A percentile compares a stretch with the other conserved stretches of the same genome.
Conservation (phyloP, 2,888 invertebrate genomes). For the Troides helena region DNA sequence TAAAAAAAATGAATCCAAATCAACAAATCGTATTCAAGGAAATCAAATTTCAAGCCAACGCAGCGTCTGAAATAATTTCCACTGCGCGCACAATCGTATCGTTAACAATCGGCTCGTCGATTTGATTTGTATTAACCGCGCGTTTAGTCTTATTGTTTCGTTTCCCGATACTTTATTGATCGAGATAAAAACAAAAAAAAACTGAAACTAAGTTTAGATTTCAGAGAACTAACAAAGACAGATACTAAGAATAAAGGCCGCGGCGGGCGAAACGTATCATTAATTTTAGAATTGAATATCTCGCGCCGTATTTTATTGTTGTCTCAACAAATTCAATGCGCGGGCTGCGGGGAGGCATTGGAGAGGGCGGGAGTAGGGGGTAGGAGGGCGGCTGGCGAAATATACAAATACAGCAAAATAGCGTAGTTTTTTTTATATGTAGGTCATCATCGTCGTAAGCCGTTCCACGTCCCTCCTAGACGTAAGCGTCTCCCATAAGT, state of each 20-base stretch:
- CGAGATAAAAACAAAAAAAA: constrained; percentile 2
- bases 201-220: constrained; percentile 31
- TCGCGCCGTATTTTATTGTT: constrained; percentile 70
- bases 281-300: constrained; percentile 52
- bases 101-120: constrained; percentile 5
- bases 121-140: constrained; percentile 23
- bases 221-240: constrained; percentile 39
- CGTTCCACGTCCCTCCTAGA: too few relatives aligned
- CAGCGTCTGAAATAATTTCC: constrained; percentile 13
- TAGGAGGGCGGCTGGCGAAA: not conserved
- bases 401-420: constrained; percentile 36
- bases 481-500: too few relatives aligned
- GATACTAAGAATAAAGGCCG: constrained; percentile 42
- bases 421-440: constrained; percentile 21
- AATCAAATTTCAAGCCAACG: not conserved
- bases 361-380: constrained; percentile 37
- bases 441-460: too few relatives aligned
- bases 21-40: not conserved
- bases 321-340: constrained; percentile 45
- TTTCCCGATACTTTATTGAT: constrained; percentile 24
- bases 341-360: constrained; percentile 34
- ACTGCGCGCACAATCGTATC: constrained; percentile 10
- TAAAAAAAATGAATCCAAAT: too few relatives aligned
- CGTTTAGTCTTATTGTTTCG: constrained; percentile 10
- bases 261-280: constrained; percentile 44